Evolutionary conservation across 2,888 invertebrate species (phyloP).

Genomic region (Acholoe squamosa): DNA sequence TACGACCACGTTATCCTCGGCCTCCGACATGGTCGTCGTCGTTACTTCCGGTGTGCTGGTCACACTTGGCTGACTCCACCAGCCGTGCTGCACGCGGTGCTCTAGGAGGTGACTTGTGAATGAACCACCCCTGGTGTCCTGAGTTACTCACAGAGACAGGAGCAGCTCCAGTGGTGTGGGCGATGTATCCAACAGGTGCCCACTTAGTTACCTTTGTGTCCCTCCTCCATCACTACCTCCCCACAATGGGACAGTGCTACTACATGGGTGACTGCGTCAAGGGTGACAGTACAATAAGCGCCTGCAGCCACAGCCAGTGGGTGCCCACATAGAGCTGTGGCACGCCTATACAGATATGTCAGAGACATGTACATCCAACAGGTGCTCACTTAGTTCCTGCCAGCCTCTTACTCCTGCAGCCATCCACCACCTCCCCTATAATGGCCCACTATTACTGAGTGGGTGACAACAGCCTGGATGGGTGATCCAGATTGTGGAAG

Average conservation of each 20-base stretch:
- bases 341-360: too few species aligned
- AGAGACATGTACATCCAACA: too few species aligned
- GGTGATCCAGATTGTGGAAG: not conserved
- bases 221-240: not conserved
- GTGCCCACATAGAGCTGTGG: too few species aligned
- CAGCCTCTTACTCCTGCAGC: too few species aligned
- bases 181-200: not conserved
- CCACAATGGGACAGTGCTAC: not conserved
- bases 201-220: not conserved
- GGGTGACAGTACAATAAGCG: not conserved
- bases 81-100: too few species aligned
- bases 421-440: too few species aligned
- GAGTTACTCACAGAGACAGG: too few species aligned
- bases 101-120: too few species aligned
- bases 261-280: not conserved
- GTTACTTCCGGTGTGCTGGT: not conserved
- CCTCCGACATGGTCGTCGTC: not conserved
- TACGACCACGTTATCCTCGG: constrained; percentile 55
- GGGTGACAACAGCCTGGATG: too few species aligned
- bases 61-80: not conserved
- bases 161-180: not conserved
- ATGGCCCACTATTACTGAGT: too few species aligned
- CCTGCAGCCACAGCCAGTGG: not conserved
- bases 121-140: too few species aligned
- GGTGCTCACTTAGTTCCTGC: too few species aligned